A percentile compares a stretch with the other conserved stretches of the same genome.
These are phyloP conservation scores for Hypena proboscidalis DNA, from an alignment of 2,888 invertebrate species.

Conservation along the genomic window DNA sequence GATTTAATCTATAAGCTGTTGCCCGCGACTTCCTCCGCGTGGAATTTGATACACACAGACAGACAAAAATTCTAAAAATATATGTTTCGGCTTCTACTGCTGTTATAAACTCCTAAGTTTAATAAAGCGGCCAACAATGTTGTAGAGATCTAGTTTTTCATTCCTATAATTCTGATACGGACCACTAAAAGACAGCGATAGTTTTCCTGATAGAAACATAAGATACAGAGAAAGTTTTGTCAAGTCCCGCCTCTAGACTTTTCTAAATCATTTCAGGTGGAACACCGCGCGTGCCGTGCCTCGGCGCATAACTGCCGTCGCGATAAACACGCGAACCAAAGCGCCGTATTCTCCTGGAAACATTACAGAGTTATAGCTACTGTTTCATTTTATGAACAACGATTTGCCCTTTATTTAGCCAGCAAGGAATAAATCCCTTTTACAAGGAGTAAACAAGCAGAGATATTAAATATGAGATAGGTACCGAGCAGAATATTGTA, in stretches of 20 bases:
- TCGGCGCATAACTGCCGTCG: constrained; percentile 10
- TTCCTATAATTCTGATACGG: no score
- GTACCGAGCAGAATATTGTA: neutral
- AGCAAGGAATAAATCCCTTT: constrained; percentile 34
- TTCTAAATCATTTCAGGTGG: constrained; percentile 20
- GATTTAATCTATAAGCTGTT: no score
- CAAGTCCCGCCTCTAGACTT: constrained; percentile 12
- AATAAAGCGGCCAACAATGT: no score
- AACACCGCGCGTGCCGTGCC: constrained; percentile 24
- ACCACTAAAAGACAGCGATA: no score
- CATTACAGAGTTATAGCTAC: constrained; percentile 35
- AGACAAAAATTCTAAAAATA: no score
- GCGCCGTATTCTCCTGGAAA: constrained; percentile 28
- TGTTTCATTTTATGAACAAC: constrained; percentile 37
- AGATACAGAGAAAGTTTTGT: constrained; percentile 30
- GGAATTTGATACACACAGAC: no score
- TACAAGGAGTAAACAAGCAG: constrained; percentile 29
- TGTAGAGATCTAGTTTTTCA: no score
- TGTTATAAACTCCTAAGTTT: no score
- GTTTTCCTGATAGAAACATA: constrained; percentile 15
- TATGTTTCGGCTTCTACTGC: no score
- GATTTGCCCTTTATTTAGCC: constrained; percentile 37
- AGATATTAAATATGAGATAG: constrained; percentile 19
- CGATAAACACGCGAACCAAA: constrained; percentile 31
- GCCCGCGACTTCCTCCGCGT: no score